A percentile compares a stretch with the other conserved stretches of the same genome.
Evolutionary conservation across 2,797 vertebrate genomes (phyloP).

Genomic region (Trachurus trachurus): DNA sequence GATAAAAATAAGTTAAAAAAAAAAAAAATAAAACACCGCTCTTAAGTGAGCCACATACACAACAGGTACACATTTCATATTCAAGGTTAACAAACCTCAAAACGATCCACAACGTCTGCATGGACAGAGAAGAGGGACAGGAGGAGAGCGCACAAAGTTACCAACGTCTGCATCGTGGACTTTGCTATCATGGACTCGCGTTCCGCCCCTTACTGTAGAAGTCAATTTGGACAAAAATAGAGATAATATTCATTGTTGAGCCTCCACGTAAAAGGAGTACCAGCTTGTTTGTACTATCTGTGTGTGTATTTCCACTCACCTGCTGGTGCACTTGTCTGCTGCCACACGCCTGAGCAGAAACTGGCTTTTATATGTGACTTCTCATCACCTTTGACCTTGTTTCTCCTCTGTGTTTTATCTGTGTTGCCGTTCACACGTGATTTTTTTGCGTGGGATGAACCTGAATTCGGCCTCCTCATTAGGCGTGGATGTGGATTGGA

Average conservation of each 20-base stretch:
- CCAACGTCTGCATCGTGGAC: constrained; percentile 56
- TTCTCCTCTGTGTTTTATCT: constrained; percentile 39
- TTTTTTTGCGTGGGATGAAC: constrained; percentile 3
- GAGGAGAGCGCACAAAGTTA: constrained; percentile 40
- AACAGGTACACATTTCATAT: neutral
- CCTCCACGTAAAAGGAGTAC: neutral
- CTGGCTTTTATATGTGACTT: constrained; percentile 50
- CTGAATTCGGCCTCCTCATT: neutral
- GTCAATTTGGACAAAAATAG: neutral
- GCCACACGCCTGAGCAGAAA: constrained; percentile 8
- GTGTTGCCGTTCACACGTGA: neutral
- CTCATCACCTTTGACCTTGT: constrained; percentile 44
- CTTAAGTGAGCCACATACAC: neutral
- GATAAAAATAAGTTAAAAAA: neutral
- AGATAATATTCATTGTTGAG: neutral
- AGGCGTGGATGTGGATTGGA: neutral
- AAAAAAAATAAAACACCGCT: neutral
- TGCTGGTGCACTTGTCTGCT: constrained; percentile 19
- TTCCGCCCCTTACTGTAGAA: neutral
- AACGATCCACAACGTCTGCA: constrained; percentile 74
- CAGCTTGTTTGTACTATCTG: neutral
- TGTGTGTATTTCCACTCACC: constrained; percentile 66
- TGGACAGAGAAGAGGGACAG: constrained; percentile 46
- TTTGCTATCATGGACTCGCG: neutral
- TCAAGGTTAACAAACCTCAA: constrained; percentile 66